phyloP scores from a whole-genome alignment of 2,888 invertebrate species.

The Digitonthophagus gazella region DNA sequence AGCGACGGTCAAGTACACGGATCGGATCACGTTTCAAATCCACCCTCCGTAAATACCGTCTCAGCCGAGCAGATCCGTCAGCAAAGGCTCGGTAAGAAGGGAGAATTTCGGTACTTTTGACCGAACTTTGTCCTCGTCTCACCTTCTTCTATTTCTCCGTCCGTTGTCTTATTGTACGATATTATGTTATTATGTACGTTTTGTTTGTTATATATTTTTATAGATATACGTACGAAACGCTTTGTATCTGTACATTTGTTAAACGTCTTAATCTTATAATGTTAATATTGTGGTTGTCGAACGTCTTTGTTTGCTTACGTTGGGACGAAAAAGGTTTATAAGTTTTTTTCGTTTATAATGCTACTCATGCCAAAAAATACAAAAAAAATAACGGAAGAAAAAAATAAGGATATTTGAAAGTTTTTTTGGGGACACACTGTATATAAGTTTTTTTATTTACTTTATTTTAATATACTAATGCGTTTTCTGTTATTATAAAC shows the following conservation, averaged over 20 bases:
- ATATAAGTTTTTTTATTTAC: not conserved
- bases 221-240: constrained; percentile 7
- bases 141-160: not conserved
- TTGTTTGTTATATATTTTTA: constrained; percentile 18
- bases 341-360: not conserved
- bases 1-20: constrained; percentile 52
- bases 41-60: constrained; percentile 48
- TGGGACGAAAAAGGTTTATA: constrained; percentile 1
- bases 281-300: constrained; percentile 6
- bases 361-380: not conserved
- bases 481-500: no score
- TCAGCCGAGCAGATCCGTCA: constrained; percentile 83
- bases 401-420: no score
- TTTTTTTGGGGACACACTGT: not conserved
- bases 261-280: constrained; percentile 16
- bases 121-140: constrained; percentile 8
- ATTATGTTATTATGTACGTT: constrained; percentile 14
- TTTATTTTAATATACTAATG: no score
- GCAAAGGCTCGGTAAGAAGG: constrained; percentile 89
- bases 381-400: no score
- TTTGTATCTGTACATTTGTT: constrained; percentile 27
- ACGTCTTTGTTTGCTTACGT: not conserved
- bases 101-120: constrained; percentile 89
- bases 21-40: constrained; percentile 54
- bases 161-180: constrained; percentile 16